Evolutionary conservation across 2,113 vertebrate species (phyloP).

Genomic region (Chunga burmeisteri): DNA sequence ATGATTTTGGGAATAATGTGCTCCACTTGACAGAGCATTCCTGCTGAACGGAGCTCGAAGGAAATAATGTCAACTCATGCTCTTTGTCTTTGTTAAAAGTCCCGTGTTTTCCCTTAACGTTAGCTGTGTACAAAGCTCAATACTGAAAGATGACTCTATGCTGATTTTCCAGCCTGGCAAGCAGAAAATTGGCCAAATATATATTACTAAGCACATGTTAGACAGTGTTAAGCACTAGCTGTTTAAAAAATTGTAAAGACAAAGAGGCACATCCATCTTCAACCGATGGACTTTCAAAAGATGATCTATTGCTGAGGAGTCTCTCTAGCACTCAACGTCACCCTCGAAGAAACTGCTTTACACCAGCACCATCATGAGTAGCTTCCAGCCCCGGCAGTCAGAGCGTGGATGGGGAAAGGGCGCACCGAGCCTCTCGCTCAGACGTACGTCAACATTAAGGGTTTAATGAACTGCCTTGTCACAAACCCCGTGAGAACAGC

Average conservation of each 20-base stretch:
- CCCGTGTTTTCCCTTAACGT: not conserved
- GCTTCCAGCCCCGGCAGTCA: not conserved
- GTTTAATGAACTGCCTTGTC: not conserved
- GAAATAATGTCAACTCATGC: slow-evolving; percentile 17
- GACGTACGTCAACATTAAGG: not conserved
- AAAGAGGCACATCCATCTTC: slow-evolving; percentile 4
- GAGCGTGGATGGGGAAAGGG: not conserved
- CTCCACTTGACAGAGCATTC: slow-evolving; percentile 12
- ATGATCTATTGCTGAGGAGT: not conserved
- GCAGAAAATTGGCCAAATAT: slow-evolving; percentile 51
- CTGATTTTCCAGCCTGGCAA: slow-evolving; percentile 46
- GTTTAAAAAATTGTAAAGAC: slow-evolving; percentile 22
- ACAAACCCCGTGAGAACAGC: not conserved
- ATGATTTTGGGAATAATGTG: not conserved
- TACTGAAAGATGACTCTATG: not conserved
- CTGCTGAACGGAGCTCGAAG: slow-evolving; percentile 38
- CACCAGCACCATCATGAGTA: not conserved
- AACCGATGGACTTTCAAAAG: not conserved
- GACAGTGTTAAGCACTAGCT: slow-evolving; percentile 4
- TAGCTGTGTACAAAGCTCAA: slow-evolving; percentile 26
- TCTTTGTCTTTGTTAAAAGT: slow-evolving; percentile 26
- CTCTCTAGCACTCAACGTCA: not conserved
- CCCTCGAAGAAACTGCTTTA: not conserved
- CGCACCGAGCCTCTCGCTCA: not conserved
- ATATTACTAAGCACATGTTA: not conserved